A percentile compares a stretch with the other conserved stretches of the same genome.
Evolutionary conservation across 2,797 vertebrate genomes (phyloP).

Genomic region (Ctenochaetus hawaiiensis): DNA sequence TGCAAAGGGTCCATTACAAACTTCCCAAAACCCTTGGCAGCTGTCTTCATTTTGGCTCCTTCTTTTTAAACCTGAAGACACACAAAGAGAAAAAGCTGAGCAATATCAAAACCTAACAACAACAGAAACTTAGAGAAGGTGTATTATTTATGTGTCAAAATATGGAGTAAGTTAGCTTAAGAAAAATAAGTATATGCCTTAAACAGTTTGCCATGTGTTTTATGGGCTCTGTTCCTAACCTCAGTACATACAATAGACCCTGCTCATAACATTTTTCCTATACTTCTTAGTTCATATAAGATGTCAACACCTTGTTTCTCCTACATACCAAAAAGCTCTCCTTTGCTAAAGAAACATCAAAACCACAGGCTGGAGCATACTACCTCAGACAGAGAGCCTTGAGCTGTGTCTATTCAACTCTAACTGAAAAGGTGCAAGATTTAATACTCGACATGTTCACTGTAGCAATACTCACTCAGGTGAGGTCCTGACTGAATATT

Average conservation of each 20-base stretch:
- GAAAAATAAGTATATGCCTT: slow-evolving; percentile 69
- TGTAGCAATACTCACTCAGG: slow-evolving; percentile 45
- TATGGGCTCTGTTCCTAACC: slow-evolving; percentile 70
- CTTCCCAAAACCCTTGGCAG: slow-evolving; percentile 77
- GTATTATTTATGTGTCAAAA: slow-evolving; percentile 61
- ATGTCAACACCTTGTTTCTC: slow-evolving; percentile 81
- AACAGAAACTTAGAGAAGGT: slow-evolving; percentile 55
- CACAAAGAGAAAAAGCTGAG: slow-evolving; percentile 71
- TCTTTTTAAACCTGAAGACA: slow-evolving; percentile 82
- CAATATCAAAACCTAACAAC: slow-evolving; percentile 66
- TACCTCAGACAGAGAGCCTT: slow-evolving; percentile 61
- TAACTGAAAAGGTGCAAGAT: slow-evolving; percentile 75
- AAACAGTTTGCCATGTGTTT: slow-evolving; percentile 77
- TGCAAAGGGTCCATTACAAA: slow-evolving; percentile 75
- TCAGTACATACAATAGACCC: slow-evolving; percentile 64
- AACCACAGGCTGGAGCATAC: slow-evolving; percentile 63
- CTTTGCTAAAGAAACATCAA: slow-evolving; percentile 71
- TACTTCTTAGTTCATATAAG: slow-evolving; percentile 80
- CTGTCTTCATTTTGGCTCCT: slow-evolving; percentile 81
- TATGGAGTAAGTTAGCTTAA: slow-evolving; percentile 56
- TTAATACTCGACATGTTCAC: slow-evolving; percentile 56
- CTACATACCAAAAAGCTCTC: slow-evolving; percentile 60
- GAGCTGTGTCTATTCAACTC: slow-evolving; percentile 62
- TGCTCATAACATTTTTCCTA: slow-evolving; percentile 73
- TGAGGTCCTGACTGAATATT: slow-evolving; percentile 61